Percentiles rank a stretch among this genome's conserved stretches.
phyloP scores from a whole-genome alignment of 1,140 invertebrate genomes.

The Brachystomella parvula region DNA sequence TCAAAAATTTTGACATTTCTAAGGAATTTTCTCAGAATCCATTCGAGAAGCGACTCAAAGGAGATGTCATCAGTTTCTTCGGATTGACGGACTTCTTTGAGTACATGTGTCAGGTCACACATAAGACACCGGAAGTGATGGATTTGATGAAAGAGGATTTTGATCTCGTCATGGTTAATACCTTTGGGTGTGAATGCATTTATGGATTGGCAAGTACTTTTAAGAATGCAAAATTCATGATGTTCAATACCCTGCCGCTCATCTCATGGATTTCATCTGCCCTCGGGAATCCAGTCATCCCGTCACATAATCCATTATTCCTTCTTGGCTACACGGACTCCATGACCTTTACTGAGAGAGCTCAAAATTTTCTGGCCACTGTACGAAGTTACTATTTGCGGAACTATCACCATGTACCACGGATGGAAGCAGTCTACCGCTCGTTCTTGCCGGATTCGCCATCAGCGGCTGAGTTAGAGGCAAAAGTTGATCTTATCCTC shows the following conservation, averaged over 20 bases:
- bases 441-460: conserved; percentile 26
- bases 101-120: conserved; percentile 37
- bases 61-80: not conserved
- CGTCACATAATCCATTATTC: conserved; percentile 33
- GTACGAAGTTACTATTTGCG: not conserved
- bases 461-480: conserved; percentile 46
- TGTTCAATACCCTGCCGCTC: conserved; percentile 20
- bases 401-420: not conserved
- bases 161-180: conserved; percentile 40
- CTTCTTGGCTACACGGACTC: conserved; percentile 21
- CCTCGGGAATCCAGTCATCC: conserved; percentile 31
- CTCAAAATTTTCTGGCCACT: not conserved
- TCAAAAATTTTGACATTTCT: not conserved
- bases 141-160: conserved; percentile 38
- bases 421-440: not conserved
- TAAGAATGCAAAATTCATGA: conserved; percentile 28
- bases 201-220: conserved; percentile 43
- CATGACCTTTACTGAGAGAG: not conserved
- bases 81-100: conserved; percentile 13
- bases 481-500: conserved; percentile 48
- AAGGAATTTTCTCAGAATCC: not conserved
- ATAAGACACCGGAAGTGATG: conserved; percentile 29
- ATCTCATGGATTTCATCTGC: conserved; percentile 35
- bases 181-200: conserved; percentile 40
- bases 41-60: not conserved